phyloP scores from a whole-genome alignment of 2,888 invertebrate species.

The Lepetodrilus schrolli region DNA sequence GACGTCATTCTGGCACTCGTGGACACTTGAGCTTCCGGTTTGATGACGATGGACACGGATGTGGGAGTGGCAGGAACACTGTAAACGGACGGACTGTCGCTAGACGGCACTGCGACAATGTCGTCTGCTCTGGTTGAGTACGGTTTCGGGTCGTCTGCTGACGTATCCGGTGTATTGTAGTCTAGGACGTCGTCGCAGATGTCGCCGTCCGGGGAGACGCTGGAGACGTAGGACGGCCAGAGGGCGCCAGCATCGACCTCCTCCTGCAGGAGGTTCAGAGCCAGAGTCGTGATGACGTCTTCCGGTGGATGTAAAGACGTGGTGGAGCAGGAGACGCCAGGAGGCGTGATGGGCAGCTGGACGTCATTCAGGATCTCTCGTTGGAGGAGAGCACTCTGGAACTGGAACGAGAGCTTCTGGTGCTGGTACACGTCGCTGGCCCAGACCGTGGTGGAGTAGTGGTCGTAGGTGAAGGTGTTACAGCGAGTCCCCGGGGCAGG shows the following conservation, averaged over 20 bases:
- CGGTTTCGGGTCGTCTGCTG: background rate
- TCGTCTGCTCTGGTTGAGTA: background rate
- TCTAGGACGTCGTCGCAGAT: conserved; percentile 12
- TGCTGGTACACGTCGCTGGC: background rate
- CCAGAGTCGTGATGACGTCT: background rate
- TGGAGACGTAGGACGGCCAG: background rate
- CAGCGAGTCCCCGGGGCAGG: background rate
- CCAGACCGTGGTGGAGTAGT: background rate
- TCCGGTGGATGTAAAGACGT: background rate
- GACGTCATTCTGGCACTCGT: background rate
- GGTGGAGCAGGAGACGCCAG: background rate
- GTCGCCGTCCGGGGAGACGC: conserved; percentile 2
- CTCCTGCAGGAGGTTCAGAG: background rate
- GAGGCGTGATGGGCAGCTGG: background rate
- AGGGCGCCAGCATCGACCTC: background rate
- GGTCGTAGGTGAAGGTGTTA: conserved; percentile 15
- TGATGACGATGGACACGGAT: no score
- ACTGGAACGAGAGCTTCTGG: background rate
- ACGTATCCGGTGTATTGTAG: background rate
- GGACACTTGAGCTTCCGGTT: background rate
- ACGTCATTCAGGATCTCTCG: background rate
- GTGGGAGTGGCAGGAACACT: background rate
- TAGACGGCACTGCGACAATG: background rate
- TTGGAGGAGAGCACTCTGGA: background rate
- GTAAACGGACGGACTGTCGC: background rate